phyloP scores from a whole-genome alignment of 2,888 invertebrate genomes.

The Ectemnius cavifrons region DNA sequence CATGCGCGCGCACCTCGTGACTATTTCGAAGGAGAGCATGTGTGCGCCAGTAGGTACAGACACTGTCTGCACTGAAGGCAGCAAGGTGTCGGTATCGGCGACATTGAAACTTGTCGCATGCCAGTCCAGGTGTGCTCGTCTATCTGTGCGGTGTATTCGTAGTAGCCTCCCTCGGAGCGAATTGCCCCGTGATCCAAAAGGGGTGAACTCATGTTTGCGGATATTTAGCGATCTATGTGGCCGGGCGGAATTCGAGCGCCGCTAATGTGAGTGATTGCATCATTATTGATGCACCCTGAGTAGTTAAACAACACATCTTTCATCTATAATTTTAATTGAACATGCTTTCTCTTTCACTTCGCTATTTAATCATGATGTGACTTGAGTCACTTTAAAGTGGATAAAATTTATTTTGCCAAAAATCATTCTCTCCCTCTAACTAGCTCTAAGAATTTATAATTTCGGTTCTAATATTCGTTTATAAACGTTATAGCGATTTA shows the following conservation, averaged over 20 bases:
- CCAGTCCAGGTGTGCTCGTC: conserved; percentile 47
- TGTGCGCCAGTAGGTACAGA: too few species aligned
- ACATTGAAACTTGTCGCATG: conserved; percentile 30
- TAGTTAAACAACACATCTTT: not conserved
- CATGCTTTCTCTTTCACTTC: not conserved
- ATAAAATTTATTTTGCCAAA: too few species aligned
- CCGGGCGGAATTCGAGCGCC: conserved; percentile 13
- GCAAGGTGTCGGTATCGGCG: conserved; percentile 32
- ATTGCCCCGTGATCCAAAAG: not conserved
- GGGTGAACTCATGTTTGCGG: not conserved
- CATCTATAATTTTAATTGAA: not conserved
- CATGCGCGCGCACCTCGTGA: conserved; percentile 40
- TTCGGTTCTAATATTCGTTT: too few species aligned
- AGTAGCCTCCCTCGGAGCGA: conserved; percentile 15
- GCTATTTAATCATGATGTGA: not conserved
- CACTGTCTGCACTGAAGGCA: not conserved
- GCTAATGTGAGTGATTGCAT: conserved; percentile 31
- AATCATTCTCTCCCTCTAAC: too few species aligned
- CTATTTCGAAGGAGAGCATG: conserved; percentile 43
- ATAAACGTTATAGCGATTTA: too few species aligned
- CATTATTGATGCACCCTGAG: not conserved
- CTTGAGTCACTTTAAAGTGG: too few species aligned
- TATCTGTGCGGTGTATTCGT: conserved; percentile 20
- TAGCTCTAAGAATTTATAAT: too few species aligned
- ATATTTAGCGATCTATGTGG: conserved; percentile 29